These are phyloP conservation scores for Therioaphis trifolii DNA, from an alignment of 2,888 invertebrate genomes.

Conservation along the genomic window DNA sequence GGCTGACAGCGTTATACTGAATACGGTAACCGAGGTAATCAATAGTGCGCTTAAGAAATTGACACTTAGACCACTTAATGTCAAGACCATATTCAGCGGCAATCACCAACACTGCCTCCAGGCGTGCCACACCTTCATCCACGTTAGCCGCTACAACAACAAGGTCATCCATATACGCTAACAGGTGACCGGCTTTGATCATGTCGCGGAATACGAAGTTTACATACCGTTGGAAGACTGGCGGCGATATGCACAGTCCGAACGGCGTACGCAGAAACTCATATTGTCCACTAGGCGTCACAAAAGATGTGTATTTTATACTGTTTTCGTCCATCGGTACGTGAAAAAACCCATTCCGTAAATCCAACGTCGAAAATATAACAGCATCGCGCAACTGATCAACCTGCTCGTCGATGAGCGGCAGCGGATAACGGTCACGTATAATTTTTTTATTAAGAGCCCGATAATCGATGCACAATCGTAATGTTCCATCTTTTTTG, in stretches of 20 bases:
- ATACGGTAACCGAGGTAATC: too few relatives aligned
- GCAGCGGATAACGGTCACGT: background rate
- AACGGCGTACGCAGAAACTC: too few relatives aligned
- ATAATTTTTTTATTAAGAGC: slow-evolving; percentile 1
- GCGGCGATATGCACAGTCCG: too few relatives aligned
- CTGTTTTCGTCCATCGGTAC: too few relatives aligned
- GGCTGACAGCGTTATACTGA: too few relatives aligned
- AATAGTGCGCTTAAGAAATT: slow-evolving; percentile 34
- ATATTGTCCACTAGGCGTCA: too few relatives aligned
- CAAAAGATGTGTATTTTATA: too few relatives aligned
- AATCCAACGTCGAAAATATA: too few relatives aligned
- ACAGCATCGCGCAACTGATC: background rate
- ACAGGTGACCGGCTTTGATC: slow-evolving; percentile 65
- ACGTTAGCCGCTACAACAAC: slow-evolving; percentile 65
- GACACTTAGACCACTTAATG: slow-evolving; percentile 61
- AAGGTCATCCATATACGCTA: slow-evolving; percentile 66
- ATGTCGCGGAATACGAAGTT: slow-evolving; percentile 66
- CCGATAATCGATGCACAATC: slow-evolving; percentile 11
- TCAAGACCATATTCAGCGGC: slow-evolving; percentile 58
- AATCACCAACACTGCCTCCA: slow-evolving; percentile 65
- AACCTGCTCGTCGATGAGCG: background rate
- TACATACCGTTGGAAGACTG: too few relatives aligned
- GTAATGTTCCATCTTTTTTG: slow-evolving; percentile 5
- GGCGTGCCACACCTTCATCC: slow-evolving; percentile 65
- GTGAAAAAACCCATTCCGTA: too few relatives aligned